Base-by-base conservation (phyloP, 1,140 invertebrate species). In the Zelostemma sp. region DNA sequence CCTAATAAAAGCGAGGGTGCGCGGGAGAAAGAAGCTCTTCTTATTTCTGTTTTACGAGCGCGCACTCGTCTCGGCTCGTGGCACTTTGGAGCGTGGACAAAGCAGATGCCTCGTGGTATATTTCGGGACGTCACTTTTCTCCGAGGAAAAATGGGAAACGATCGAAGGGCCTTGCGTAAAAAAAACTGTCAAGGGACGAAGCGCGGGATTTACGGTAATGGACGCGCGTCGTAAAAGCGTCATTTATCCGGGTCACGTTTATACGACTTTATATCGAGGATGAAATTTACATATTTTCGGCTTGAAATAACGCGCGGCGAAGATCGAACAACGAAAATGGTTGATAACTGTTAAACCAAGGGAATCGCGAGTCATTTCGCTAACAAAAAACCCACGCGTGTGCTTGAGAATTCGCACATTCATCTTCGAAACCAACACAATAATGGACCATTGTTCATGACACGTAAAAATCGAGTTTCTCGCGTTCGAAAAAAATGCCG, bases 41-140 rank as follows among this genome's bases (percentile, higher is more conserved):
- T 75, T 69, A 45, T 72, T 55, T 41, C 19, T 48, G 64, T 72
- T 70, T 64, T 66, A 58, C 40, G 33, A 58, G 46, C 50, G 3
- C 51, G 50, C 28, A 66, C 50, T 59, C 53, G 45, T 67, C 53
- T 63, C 43, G 50, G 48, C 53, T 46, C 51, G 49, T 31, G 49
- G 61, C 59, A 74, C 74, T 76, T 77, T 70, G 55, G 35, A 57
- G 61, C 38, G 41, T 17, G 50, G 65, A 64, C 46, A 48, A 53
- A 78, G 70, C 76, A 79, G 74, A 78, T 78, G 73, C 71, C 64
- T 28, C 56, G 58, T 68, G 62, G 69, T 71, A 49, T 75, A 78
- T 78, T 79, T 76, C 70, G 14, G 53, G 72, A 54, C 25, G 46
- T 47, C 25, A 41, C 50, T 47, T 64, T 73, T 67, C 50, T 70